Evolutionary conservation across 2,113 vertebrate species (phyloP), one percentile per base, ranked within the genome.

Genomic region (Murina feae): DNA sequence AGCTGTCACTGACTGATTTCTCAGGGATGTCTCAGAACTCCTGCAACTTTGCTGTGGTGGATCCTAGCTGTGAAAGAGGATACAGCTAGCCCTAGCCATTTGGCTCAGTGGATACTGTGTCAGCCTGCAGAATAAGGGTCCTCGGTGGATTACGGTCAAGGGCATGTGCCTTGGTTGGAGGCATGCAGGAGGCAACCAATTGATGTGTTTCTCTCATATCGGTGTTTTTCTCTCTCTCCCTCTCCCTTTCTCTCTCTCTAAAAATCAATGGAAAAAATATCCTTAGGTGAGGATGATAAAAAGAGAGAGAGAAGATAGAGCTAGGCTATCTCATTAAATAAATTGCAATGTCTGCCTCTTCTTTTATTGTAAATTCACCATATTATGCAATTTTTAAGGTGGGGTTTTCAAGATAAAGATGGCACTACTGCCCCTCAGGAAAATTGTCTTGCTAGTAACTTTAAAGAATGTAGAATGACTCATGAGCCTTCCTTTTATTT

Each of bases 391-490:
- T 86, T 90, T 53, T 55, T 65, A 60, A 96, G 55, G 4, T 58
- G 51, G 10, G 21, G 79, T 84, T 86, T 94, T 93, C 39, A 86
- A 68, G 44, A 88, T 76, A 74, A 94, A 87, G 32, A 95, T 53
- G 89, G 84, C 23, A 66, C 16, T 58, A 35, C 12, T 13, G 4
- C 13, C 30, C 23, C 74, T 71, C 37, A 75, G 47, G 80, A 91
- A 85, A 85, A 95, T 1, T 88, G 78, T 96, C 96, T 95, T 93
- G 90, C 68, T 85, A 92, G 42, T 49, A 87, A 90, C 83, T 93
- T 93, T 88, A 75, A 95, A 93, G 60, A 93, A 93, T 90, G 75
- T 58, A 42, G 37, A 85, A 18, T 97, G 96, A 96, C 68, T 94
- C 96, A 96, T 58, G 37, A 20, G 86, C 44, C 55, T 72, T 82